Evolutionary conservation across 2,113 vertebrate species (phyloP).

Genomic region (Sturnus vulgaris): DNA sequence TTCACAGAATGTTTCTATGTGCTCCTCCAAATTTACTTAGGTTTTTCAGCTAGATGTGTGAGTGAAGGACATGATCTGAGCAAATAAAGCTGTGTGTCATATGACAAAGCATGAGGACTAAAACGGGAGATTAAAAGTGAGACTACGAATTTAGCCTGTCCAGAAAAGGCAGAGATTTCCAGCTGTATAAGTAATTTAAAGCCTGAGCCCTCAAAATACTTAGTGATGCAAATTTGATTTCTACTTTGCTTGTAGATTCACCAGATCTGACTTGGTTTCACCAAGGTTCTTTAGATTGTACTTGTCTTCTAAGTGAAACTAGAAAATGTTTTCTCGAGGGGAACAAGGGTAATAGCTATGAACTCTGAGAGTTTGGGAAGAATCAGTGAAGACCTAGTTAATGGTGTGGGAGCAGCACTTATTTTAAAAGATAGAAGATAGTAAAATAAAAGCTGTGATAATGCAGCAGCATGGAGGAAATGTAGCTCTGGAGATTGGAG

Average conservation of each 20-base stretch:
- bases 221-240: not conserved
- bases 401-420: not conserved
- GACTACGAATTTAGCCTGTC: not conserved
- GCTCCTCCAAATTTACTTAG: not conserved
- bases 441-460: not conserved
- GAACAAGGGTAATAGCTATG: not conserved
- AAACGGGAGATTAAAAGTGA: constrained; percentile 23
- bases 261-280: not conserved
- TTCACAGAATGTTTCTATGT: not conserved
- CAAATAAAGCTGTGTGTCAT: constrained; percentile 23
- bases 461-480: not conserved
- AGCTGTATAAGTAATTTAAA: not conserved
- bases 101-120: constrained; percentile 6
- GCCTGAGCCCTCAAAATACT: not conserved
- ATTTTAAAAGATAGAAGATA: not conserved
- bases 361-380: not conserved
- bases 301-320: not conserved
- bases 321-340: not conserved
- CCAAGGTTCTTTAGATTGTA: not conserved
- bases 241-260: not conserved
- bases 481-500: not conserved
- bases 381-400: not conserved
- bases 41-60: not conserved
- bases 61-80: not conserved
- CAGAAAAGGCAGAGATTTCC: constrained; percentile 22